These are phyloP conservation scores for Pseudochaenichthys georgianus DNA, from an alignment of 2,797 vertebrate species.

Conservation along the genomic window DNA sequence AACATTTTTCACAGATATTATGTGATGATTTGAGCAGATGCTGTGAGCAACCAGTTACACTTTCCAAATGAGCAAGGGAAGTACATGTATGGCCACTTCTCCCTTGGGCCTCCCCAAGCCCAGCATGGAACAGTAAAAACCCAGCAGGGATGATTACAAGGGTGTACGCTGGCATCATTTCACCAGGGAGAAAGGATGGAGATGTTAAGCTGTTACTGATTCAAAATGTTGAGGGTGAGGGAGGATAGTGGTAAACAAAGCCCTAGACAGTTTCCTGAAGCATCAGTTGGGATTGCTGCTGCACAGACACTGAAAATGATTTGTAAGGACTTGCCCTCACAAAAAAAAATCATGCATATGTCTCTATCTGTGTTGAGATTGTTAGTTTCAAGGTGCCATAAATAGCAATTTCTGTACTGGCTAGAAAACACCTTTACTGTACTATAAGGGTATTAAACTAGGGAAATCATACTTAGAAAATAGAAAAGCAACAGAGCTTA, in stretches of 20 bases:
- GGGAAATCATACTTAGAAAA: slow-evolving; percentile 12
- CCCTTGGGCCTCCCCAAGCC: slow-evolving; percentile 34
- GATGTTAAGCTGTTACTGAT: slow-evolving; percentile 34
- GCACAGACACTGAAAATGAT: slow-evolving; percentile 8
- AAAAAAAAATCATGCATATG: not conserved
- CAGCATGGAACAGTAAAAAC: slow-evolving; percentile 41
- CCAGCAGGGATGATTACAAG: slow-evolving; percentile 35
- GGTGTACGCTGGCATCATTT: slow-evolving; percentile 41
- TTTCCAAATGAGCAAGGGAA: slow-evolving; percentile 44
- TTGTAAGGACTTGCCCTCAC: slow-evolving; percentile 4
- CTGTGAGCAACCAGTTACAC: slow-evolving; percentile 29
- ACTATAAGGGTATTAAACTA: not conserved
- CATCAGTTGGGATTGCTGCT: slow-evolving; percentile 5
- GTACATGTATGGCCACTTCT: slow-evolving; percentile 43
- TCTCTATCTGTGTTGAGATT: not conserved
- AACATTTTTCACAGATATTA: not conserved
- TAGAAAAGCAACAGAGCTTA: not conserved
- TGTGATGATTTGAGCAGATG: not conserved
- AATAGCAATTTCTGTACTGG: slow-evolving; percentile 1
- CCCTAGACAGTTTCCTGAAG: slow-evolving; percentile 30
- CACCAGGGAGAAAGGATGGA: slow-evolving; percentile 32
- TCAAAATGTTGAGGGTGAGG: slow-evolving; percentile 29
- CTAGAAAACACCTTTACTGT: not conserved
- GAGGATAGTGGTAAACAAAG: slow-evolving; percentile 42
- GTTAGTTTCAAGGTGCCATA: not conserved